phyloP scores from a whole-genome alignment of 2,113 vertebrate genomes.

The Notiomystis cincta region DNA sequence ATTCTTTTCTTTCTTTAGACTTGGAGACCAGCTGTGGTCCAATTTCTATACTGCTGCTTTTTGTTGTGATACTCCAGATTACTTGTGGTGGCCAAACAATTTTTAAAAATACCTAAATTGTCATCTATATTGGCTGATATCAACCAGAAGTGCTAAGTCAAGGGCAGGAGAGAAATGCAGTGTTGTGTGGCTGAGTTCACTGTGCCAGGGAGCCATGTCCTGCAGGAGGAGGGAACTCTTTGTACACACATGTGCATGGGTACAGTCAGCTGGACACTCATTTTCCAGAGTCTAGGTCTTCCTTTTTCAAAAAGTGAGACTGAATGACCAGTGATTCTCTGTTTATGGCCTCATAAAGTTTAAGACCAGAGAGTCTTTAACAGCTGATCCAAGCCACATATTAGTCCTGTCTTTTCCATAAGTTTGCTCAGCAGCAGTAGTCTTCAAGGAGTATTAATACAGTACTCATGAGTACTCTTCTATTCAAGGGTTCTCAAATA shows the following conservation, averaged over 20 bases:
- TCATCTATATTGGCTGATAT: not conserved
- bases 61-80: not conserved
- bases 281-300: not conserved
- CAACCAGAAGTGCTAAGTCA: not conserved
- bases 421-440: not conserved
- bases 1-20: not conserved
- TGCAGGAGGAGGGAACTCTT: not conserved
- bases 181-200: not conserved
- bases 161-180: not conserved
- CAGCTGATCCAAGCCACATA: not conserved
- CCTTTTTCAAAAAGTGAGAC: not conserved
- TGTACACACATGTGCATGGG: accelerated
- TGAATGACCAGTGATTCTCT: not conserved
- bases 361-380: not conserved
- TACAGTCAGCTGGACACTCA: not conserved
- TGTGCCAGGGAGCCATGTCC: accelerated
- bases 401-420: not conserved
- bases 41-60: not conserved
- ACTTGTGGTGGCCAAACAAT: not conserved
- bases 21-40: not conserved
- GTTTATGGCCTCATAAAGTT: not conserved
- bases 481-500: accelerated
- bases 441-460: not conserved
- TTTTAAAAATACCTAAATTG: not conserved
- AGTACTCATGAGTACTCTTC: not conserved